Conservation (phyloP, 2,888 invertebrate genomes). For the Erpobdella octoculata region DNA sequence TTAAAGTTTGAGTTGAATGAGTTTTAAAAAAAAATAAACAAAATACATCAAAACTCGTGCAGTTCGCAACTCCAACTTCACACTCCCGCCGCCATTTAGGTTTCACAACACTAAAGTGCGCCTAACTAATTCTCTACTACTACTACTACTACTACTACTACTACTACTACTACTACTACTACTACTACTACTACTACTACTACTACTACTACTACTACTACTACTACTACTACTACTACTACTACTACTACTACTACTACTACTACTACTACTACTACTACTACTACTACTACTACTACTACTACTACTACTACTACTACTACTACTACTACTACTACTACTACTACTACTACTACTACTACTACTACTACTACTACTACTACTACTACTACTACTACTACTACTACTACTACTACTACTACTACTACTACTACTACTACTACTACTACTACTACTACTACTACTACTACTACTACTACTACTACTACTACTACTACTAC, state of each 20-base stretch:
- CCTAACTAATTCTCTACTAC: too few species aligned
- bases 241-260: conserved; percentile 12
- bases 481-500: conserved; percentile 31
- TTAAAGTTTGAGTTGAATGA: too few species aligned
- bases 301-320: conserved; percentile 15
- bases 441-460: conserved; percentile 29
- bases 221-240: conserved; percentile 15
- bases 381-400: conserved; percentile 36
- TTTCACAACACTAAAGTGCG: too few species aligned
- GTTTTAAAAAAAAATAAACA: too few species aligned
- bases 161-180: conserved; percentile 15
- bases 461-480: conserved; percentile 30
- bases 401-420: conserved; percentile 26
- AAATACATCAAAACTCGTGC: too few species aligned
- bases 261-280: conserved; percentile 14
- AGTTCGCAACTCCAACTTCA: not conserved
- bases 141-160: conserved; percentile 15
- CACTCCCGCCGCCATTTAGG: not conserved
- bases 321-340: conserved; percentile 17
- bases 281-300: conserved; percentile 6
- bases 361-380: conserved; percentile 15
- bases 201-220: conserved; percentile 17
- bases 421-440: conserved; percentile 29
- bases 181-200: conserved; percentile 17
- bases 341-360: conserved; percentile 17